Conservation (phyloP, 2,113 vertebrate genomes). For the Megalops atlanticus region DNA sequence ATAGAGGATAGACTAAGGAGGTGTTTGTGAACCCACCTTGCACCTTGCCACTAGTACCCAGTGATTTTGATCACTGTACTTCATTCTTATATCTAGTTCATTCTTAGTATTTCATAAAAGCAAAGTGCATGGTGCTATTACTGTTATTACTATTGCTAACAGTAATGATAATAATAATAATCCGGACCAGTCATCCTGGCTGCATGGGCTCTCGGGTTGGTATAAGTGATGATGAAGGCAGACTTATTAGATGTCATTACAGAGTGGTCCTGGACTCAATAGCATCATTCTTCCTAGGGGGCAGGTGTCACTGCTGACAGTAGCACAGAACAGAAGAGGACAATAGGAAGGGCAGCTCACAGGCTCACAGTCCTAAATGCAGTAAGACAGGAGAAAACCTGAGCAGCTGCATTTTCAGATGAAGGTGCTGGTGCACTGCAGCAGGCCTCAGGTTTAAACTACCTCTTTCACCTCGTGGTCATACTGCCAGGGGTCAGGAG, state of each 20-base stretch:
- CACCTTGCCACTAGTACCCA: too few species aligned
- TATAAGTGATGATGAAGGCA: not conserved
- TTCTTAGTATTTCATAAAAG: not conserved
- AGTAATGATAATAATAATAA: not conserved
- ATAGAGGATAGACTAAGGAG: too few species aligned
- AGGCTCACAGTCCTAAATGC: too few species aligned
- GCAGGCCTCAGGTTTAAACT: not conserved
- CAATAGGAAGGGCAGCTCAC: too few species aligned
- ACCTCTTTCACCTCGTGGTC: too few species aligned
- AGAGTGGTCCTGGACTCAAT: not conserved
- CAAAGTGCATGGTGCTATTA: not conserved
- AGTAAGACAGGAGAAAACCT: too few species aligned
- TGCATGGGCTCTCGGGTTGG: not conserved
- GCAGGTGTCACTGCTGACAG: not conserved
- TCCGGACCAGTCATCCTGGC: not conserved
- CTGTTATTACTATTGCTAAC: not conserved
- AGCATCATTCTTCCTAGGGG: not conserved
- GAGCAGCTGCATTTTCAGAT: too few species aligned
- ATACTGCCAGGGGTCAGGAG: not conserved
- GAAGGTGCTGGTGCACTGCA: not conserved
- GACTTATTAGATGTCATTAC: conserved; percentile 8
- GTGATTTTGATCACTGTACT: too few species aligned
- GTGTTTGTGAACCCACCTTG: too few species aligned
- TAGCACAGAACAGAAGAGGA: too few species aligned
- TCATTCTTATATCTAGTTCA: not conserved